Percentiles rank a stretch among this genome's conserved stretches.
Conservation (phyloP, 2,888 invertebrate species). For the Thysanoteuthis rhombus region DNA sequence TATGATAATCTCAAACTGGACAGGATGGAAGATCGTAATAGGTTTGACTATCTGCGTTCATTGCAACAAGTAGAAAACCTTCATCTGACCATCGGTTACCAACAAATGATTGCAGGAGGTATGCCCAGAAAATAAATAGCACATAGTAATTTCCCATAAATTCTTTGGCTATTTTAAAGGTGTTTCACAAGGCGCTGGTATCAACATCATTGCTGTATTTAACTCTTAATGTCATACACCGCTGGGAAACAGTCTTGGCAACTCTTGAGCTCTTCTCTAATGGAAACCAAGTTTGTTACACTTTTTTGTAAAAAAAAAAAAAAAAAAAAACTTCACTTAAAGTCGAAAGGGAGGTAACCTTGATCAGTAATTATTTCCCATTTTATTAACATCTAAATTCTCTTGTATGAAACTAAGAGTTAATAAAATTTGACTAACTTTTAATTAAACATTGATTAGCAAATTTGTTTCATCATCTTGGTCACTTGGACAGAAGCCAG, state of each 20-base stretch:
- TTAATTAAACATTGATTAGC: background rate
- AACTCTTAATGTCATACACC: too few species aligned
- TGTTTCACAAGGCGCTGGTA: background rate
- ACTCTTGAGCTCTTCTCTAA: too few species aligned
- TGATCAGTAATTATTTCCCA: too few species aligned
- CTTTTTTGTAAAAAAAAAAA: too few species aligned
- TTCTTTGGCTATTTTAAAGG: background rate
- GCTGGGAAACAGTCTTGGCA: too few species aligned
- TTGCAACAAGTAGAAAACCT: conserved; percentile 50
- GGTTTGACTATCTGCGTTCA: conserved; percentile 60
- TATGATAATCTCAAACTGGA: conserved; percentile 49
- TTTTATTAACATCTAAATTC: too few species aligned
- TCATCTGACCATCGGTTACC: conserved; percentile 59
- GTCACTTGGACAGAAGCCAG: background rate
- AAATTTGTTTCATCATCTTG: background rate
- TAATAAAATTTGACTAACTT: background rate
- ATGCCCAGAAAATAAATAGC: conserved; percentile 22
- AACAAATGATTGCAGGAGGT: conserved; percentile 52
- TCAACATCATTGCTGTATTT: background rate
- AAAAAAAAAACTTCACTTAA: too few species aligned
- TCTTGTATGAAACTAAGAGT: background rate
- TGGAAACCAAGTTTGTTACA: too few species aligned
- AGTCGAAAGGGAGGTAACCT: too few species aligned
- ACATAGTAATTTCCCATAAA: background rate
- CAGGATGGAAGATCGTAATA: conserved; percentile 50